phyloP scores from a whole-genome alignment of 2,797 vertebrate species.

The Amazona finschi region DNA sequence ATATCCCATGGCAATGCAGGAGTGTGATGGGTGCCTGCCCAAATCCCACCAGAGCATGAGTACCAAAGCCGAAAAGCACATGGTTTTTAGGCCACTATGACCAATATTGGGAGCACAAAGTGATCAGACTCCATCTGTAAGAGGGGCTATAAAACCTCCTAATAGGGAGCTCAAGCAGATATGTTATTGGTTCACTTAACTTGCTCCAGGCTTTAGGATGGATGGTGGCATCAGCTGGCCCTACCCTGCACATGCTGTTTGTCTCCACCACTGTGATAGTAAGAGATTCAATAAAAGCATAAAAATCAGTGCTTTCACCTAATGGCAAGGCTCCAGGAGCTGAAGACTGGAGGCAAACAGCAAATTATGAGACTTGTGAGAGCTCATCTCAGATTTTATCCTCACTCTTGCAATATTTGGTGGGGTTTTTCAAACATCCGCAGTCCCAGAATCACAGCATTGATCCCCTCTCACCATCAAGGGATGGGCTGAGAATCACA shows the following conservation, averaged over 20 bases:
- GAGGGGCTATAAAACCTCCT: background rate
- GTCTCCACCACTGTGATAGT: background rate
- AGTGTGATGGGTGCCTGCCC: background rate
- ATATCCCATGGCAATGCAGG: rapidly evolving
- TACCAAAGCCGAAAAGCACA: rapidly evolving
- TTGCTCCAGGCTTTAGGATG: background rate
- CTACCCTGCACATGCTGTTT: background rate
- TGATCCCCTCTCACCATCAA: background rate
- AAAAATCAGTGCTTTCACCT: background rate
- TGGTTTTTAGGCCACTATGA: background rate
- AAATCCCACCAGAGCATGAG: background rate
- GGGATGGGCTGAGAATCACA: rapidly evolving
- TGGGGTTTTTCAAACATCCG: rapidly evolving
- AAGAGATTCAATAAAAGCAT: background rate
- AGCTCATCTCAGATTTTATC: background rate
- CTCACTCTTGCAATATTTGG: background rate
- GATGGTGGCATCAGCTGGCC: background rate
- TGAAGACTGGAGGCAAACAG: background rate
- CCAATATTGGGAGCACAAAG: background rate
- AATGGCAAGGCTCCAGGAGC: background rate
- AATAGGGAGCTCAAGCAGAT: rapidly evolving
- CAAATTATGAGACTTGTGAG: background rate
- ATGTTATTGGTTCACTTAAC: background rate
- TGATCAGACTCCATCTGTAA: background rate
- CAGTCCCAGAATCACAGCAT: background rate